Evolutionary conservation across 2,113 vertebrate species (phyloP).

Genomic region (Anhinga anhinga): DNA sequence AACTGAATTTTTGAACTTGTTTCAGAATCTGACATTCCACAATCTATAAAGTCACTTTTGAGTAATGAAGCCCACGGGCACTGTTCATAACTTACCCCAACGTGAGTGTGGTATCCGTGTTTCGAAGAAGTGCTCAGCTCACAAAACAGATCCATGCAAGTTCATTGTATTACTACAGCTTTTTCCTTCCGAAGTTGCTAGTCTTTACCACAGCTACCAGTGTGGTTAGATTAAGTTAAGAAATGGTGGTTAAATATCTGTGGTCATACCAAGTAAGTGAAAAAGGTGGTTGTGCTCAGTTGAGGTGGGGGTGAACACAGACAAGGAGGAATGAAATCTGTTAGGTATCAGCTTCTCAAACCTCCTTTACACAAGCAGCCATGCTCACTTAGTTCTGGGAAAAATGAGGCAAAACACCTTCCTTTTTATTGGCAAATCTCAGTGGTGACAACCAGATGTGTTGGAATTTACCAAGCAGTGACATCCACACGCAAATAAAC

Average conservation of each 20-base stretch:
- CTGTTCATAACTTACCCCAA: neutral
- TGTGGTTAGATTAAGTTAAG: neutral
- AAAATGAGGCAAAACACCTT: constrained; percentile 15
- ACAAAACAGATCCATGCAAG: neutral
- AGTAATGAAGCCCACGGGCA: neutral
- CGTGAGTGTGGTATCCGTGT: rapidly evolving
- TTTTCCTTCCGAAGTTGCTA: neutral
- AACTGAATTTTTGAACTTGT: neutral
- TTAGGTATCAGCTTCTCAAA: neutral
- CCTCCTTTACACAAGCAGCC: neutral
- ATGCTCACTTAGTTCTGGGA: constrained; percentile 22
- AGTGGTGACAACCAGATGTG: constrained; percentile 52
- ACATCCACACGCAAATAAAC: constrained; percentile 61
- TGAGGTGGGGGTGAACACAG: neutral
- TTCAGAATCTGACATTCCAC: neutral
- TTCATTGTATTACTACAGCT: neutral
- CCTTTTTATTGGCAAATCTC: constrained; percentile 46
- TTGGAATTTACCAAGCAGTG: constrained; percentile 51
- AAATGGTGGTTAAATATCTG: neutral
- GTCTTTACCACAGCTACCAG: neutral
- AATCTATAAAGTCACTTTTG: neutral
- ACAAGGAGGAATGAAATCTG: neutral
- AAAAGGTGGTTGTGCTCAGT: neutral
- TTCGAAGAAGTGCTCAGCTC: neutral
- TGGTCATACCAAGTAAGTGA: neutral